Percentiles rank a stretch among this genome's conserved stretches.
These are phyloP conservation scores for Martes martes DNA, from an alignment of 2,113 vertebrate species.

Conservation along the genomic window DNA sequence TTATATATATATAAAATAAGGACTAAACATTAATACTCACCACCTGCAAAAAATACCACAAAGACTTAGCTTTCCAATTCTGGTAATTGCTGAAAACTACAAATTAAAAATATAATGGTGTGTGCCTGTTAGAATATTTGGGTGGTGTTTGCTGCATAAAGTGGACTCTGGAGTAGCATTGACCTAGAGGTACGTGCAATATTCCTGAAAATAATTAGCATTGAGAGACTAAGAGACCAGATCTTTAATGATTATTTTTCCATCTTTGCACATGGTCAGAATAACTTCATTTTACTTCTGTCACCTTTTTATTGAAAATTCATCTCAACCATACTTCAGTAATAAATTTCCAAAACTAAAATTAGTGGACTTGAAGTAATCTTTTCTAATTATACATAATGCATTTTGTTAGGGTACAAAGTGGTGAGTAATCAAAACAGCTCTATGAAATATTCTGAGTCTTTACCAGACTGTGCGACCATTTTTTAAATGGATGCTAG, in stretches of 20 bases:
- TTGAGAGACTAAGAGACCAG: not conserved
- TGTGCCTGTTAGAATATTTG: not conserved
- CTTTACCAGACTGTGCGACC: not conserved
- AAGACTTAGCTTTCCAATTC: not conserved
- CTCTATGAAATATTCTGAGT: not conserved
- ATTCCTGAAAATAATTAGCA: constrained; percentile 18
- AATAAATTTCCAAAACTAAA: not conserved
- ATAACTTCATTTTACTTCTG: constrained; percentile 20
- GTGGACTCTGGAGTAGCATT: not conserved
- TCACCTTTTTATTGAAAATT: constrained; percentile 10
- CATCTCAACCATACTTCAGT: not conserved
- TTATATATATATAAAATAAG: not conserved
- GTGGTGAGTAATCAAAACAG: not conserved
- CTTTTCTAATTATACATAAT: not conserved
- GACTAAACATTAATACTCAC: constrained; percentile 1
- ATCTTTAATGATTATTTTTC: not conserved
- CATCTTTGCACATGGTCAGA: not conserved
- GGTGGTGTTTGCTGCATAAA: not conserved
- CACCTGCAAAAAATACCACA: not conserved
- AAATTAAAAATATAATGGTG: constrained; percentile 17
- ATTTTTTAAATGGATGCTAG: not conserved
- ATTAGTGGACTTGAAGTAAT: not conserved
- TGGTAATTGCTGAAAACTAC: not conserved
- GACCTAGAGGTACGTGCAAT: not conserved
- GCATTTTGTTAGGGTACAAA: not conserved